Conservation (phyloP, 2,888 invertebrate genomes). For the Melitaea athalia region DNA sequence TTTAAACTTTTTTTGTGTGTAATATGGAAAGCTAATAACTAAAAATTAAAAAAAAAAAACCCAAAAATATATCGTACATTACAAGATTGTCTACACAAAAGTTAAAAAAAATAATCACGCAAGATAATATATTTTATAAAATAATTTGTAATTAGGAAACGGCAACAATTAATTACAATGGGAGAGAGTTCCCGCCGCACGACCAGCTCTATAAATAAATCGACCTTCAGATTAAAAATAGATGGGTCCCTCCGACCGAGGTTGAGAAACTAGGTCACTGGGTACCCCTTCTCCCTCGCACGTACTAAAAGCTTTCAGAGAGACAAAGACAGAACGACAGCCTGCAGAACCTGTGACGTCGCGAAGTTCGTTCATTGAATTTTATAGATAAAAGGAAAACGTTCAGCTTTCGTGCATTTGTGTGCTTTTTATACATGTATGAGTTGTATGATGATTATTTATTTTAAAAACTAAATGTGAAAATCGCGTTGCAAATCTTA, state of each 20-base stretch:
- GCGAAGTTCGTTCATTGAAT: constrained; percentile 75
- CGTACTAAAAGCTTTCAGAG: constrained; percentile 35
- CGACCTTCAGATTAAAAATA: constrained; percentile 82
- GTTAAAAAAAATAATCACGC: background rate
- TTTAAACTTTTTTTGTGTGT: no score
- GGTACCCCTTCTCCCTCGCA: constrained; percentile 55
- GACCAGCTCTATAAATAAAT: constrained; percentile 74
- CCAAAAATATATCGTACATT: background rate
- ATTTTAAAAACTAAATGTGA: constrained; percentile 22
- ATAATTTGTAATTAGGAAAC: constrained; percentile 41
- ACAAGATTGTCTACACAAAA: no score
- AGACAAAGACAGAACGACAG: constrained; percentile 54
- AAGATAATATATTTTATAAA: constrained; percentile 17
- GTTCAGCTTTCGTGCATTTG: constrained; percentile 57
- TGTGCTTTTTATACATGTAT: constrained; percentile 13
- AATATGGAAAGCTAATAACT: no score
- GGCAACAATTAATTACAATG: constrained; percentile 48
- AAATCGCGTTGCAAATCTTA: no score
- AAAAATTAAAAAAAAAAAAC: background rate
- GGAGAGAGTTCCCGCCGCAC: constrained; percentile 49
- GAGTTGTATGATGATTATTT: background rate
- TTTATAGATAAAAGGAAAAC: constrained; percentile 59
- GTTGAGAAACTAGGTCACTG: constrained; percentile 78
- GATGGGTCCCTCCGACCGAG: constrained; percentile 77
- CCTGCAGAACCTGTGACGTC: constrained; percentile 74